phyloP scores from a whole-genome alignment of 2,113 vertebrate species.

The Glareola pratincola region DNA sequence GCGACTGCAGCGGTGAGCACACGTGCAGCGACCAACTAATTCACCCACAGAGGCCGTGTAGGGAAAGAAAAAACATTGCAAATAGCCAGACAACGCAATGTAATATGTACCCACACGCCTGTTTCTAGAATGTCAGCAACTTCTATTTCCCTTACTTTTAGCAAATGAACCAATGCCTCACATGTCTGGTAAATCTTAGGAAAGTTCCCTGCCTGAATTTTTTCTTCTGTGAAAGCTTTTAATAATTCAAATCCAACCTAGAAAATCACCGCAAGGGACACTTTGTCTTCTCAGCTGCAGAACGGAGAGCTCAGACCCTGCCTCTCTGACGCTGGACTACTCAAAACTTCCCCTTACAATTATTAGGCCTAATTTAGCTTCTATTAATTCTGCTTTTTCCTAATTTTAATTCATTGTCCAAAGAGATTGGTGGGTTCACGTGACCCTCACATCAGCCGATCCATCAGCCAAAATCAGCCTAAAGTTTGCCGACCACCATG shows the following conservation, averaged over 20 bases:
- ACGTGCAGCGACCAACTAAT: neutral
- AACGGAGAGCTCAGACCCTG: neutral
- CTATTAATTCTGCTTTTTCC: neutral
- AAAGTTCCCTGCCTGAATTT: neutral
- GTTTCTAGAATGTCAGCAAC: neutral
- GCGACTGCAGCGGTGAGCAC: rapidly evolving
- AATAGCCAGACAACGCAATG: neutral
- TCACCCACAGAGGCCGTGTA: neutral
- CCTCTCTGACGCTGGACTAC: neutral
- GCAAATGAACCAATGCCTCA: neutral
- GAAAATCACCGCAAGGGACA: neutral
- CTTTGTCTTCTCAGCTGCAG: neutral
- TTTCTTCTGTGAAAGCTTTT: neutral
- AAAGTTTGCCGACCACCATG: neutral
- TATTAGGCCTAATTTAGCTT: neutral
- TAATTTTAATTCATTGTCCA: neutral
- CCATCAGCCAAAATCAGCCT: neutral
- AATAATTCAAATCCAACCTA: neutral
- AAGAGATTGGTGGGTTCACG: neutral
- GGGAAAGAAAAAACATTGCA: neutral
- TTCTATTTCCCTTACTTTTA: neutral
- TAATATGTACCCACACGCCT: rapidly evolving
- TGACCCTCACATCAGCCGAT: neutral
- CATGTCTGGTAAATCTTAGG: neutral
- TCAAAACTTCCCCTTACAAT: neutral